Conservation (phyloP, 2,797 vertebrate species). For the Ciconia nigra region DNA sequence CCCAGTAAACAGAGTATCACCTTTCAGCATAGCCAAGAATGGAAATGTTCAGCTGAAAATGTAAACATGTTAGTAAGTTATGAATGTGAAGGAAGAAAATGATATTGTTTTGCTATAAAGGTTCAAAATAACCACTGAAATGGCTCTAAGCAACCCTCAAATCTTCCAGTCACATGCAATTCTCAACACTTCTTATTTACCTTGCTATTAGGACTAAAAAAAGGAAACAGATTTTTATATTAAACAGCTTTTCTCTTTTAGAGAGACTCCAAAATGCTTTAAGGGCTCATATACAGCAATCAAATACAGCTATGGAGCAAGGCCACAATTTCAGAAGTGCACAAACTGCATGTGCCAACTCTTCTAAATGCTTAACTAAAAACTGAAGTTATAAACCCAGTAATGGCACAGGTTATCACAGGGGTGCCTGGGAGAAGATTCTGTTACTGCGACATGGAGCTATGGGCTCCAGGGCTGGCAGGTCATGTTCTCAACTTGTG, state of each 20-base stretch:
- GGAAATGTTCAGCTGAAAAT: conserved; percentile 37
- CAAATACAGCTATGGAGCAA: not conserved
- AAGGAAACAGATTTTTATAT: not conserved
- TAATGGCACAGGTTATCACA: not conserved
- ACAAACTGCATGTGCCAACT: not conserved
- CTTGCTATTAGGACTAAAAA: not conserved
- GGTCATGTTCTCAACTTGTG: not conserved
- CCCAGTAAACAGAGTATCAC: conserved; percentile 31
- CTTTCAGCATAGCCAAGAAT: conserved; percentile 43
- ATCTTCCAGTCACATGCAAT: not conserved
- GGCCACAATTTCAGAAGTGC: not conserved
- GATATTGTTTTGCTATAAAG: not conserved
- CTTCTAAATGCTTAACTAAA: not conserved
- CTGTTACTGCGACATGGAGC: not conserved
- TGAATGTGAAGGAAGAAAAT: conserved; percentile 28
- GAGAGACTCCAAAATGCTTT: not conserved
- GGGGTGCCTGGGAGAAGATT: not conserved
- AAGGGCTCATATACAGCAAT: not conserved
- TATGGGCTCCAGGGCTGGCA: not conserved
- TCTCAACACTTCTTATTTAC: conserved; percentile 9
- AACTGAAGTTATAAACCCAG: not conserved
- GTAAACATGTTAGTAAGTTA: conserved; percentile 23
- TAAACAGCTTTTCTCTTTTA: not conserved
- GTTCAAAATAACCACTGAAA: conserved; percentile 28
- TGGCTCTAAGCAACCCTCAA: not conserved